Base-by-base conservation (phyloP, 2,797 vertebrate genomes). In the Gadopsis marmoratus region DNA sequence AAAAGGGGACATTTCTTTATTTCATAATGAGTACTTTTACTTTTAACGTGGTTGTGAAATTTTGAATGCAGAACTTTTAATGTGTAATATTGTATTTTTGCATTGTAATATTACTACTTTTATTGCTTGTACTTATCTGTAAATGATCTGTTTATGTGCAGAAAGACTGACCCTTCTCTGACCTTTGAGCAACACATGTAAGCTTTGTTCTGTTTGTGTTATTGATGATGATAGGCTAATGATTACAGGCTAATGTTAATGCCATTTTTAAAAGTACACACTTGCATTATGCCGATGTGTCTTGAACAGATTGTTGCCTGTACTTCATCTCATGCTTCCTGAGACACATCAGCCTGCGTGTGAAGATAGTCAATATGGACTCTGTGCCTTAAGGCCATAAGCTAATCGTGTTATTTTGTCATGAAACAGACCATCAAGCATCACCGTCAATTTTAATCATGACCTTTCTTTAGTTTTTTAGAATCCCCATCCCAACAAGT, bases 351-450 rank as follows among this genome's bases (percentile, higher is more conserved):
- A 50, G 56, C 23, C 19, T 59, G 16, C 3, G 13, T 43, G 16
- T 48, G 6, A 37, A 65, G 31, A 43, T 19, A 19, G 54, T 75
- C 13, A 63, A 2, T 39, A 9, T 9, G 26, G 11, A 51, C 17
- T 35, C 1, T 72, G 29, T 73, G 7, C 55, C 62, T 78, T n/a
- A 12, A 73, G 47, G 45, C 33, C 29, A 63, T 53, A 66, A 6
- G 37, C 0, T 10, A 39, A 39, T 29, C 2, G 3, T 76, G 17
- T 41, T 50, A 29, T 56, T 37, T 61, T 26, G n/a, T 68, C 13
- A 23, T 61, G 50, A 26, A 50, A 65, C 35, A 58, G 31, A 47
- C 17, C 4, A 58, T 35, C 4, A 3, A 64, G 29, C 45, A 23
- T 26, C 26, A 54, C 14, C 3, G 0, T 55, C 14, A 70, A n/a